phyloP scores from a whole-genome alignment of 1,140 invertebrate genomes.

The Cotesia vestalis region DNA sequence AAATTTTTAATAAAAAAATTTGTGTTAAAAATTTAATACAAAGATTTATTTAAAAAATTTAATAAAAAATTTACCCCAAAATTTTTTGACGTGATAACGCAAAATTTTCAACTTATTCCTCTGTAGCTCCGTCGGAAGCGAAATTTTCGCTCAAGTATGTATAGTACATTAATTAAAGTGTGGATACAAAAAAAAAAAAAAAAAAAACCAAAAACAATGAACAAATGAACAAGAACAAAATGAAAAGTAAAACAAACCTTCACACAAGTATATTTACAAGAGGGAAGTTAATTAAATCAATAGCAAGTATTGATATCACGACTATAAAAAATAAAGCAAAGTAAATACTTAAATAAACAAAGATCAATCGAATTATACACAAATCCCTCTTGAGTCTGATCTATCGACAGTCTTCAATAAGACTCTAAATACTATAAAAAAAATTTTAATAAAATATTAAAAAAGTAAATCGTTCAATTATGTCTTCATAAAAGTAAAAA shows the following conservation, averaged over 20 bases:
- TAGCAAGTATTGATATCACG: too few relatives aligned
- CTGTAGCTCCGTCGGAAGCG: constrained; percentile 33
- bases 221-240: constrained; percentile 37
- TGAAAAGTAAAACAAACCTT: constrained; percentile 34
- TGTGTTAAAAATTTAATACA: not conserved
- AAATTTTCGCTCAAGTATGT: constrained; percentile 35
- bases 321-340: too few relatives aligned
- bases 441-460: not conserved
- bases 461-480: too few relatives aligned
- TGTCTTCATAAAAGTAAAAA: constrained; percentile 1
- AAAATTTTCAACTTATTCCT: not conserved
- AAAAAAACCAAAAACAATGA: constrained; percentile 8
- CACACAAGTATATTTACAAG: too few relatives aligned
- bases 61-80: not conserved
- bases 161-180: constrained; percentile 21
- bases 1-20: too few relatives aligned
- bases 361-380: too few relatives aligned
- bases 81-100: not conserved
- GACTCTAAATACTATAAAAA: constrained; percentile 5
- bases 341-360: too few relatives aligned
- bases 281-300: too few relatives aligned
- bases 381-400: constrained; percentile 12
- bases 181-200: constrained; percentile 29
- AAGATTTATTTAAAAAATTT: not conserved
- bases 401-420: constrained; percentile 12